These are phyloP conservation scores for Pseudopipra pipra DNA, from an alignment of 2,113 vertebrate genomes.

Conservation along the genomic window DNA sequence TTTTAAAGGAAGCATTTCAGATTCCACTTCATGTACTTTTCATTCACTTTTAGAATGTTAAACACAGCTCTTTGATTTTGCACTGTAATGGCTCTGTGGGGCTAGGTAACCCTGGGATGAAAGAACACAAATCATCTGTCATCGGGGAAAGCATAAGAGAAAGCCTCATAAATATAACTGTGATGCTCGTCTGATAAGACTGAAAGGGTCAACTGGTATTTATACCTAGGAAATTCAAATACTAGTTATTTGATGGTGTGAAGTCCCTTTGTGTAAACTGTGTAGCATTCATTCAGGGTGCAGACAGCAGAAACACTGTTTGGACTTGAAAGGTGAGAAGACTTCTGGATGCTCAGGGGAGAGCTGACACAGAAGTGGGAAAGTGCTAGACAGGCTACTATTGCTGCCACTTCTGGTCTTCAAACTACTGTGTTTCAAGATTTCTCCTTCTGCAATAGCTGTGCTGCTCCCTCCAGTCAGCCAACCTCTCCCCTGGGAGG, in stretches of 20 bases:
- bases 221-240: neutral
- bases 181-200: neutral
- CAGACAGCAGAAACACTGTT: neutral
- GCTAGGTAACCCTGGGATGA: neutral
- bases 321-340: neutral
- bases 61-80: neutral
- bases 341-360: neutral
- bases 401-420: neutral
- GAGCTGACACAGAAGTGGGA: neutral
- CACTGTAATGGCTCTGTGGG: neutral
- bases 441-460: neutral
- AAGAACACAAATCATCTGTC: neutral
- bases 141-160: neutral
- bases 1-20: conserved; percentile 2
- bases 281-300: neutral
- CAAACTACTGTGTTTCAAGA: neutral
- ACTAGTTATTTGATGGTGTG: neutral
- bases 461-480: rapidly evolving
- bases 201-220: neutral
- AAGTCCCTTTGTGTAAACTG: neutral
- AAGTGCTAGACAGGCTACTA: neutral
- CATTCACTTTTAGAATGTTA: neutral
- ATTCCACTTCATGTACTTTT: neutral
- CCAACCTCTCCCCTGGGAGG: neutral
- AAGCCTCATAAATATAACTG: neutral